Evolutionary conservation across 2,797 vertebrate species (phyloP).

Genomic region (Austrolebias charrua): DNA sequence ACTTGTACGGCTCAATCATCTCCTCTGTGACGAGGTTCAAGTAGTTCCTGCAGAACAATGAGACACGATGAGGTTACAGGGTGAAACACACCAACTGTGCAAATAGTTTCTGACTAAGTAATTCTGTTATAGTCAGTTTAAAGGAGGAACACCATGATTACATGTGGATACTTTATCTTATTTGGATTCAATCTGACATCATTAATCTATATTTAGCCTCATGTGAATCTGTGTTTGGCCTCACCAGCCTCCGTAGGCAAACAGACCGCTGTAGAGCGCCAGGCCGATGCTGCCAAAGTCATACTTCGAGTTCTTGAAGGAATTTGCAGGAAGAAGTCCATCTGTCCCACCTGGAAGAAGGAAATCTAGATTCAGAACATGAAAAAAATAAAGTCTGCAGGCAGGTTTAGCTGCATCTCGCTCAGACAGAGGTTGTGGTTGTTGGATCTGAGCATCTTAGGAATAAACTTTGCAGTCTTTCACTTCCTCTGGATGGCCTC

Average conservation of each 20-base stretch:
- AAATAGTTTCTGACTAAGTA: too few species aligned
- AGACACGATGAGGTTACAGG: not conserved
- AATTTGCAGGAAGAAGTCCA: constrained; percentile 80
- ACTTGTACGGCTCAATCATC: constrained; percentile 98
- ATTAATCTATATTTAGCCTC: too few species aligned
- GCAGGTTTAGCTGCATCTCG: too few species aligned
- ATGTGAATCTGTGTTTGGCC: constrained; percentile 35
- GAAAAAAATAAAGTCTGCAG: too few species aligned
- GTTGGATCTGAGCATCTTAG: too few species aligned
- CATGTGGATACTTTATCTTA: too few species aligned
- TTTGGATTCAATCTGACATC: too few species aligned
- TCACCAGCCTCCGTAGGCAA: constrained; percentile 97
- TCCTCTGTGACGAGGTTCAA: constrained; percentile 98
- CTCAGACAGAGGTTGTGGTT: too few species aligned
- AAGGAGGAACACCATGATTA: too few species aligned
- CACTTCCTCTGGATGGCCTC: too few species aligned
- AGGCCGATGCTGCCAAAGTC: constrained; percentile 91
- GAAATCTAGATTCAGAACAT: not conserved
- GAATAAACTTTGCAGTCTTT: too few species aligned
- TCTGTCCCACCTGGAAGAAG: constrained; percentile 76
- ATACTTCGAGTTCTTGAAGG: constrained; percentile 86
- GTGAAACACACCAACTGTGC: not conserved
- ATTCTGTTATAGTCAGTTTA: too few species aligned
- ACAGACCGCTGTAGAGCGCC: constrained; percentile 94
- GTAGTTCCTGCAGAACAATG: constrained; percentile 88